Base-by-base conservation (phyloP, 2,888 invertebrate genomes). In the Sesia bembeciformis region DNA sequence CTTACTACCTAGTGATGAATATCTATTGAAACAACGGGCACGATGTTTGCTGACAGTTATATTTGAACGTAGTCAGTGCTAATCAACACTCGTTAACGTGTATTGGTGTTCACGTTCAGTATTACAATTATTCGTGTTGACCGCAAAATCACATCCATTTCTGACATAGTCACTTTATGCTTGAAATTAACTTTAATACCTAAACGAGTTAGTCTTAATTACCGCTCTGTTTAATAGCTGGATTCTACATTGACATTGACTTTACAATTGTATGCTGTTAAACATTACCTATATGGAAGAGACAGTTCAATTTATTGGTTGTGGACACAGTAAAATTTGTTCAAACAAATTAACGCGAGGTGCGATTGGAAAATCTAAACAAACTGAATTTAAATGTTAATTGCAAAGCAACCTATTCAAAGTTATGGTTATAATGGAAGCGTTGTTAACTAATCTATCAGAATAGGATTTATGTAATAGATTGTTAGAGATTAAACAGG, bases 281-380 rank as follows among this genome's bases (percentile, higher is more conserved):
- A 40, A 50, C 6, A 39, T n/a, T 41, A 51, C 68, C 61, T 64
- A 67, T 62, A 68, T 70, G 67, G 65, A 76, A 74, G 66, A 74
- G 70, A 74, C 68, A 74, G 68, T 68, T 72, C 77, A 46, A 46
- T 46, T 8, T 72, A 46, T 8, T 46, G 46, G 46, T 77, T 76
- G 76, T 65, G 73, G 69, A 62, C 68, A 70, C 70, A 69, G 71
- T 72, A 72, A 78, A 79, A 78, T 79, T 76, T 76, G 76, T 70
- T 66, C 82, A 84, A 83, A 82, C 82, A 83, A 81, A 83, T 84
- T 84, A 84, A 78, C 76, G 72, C 68, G 76, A 78, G 77, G 77
- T 77, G 74, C 74, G 71, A 81, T 81, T 76, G 81, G 79, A 68
- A 84, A 83, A 83, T 83, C 77, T 82, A 75, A 74, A 78, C 79